Evolutionary conservation across 92 coral and sea anemone genomes (phyloP).

Genomic region (Epizoanthus scotinus): DNA sequence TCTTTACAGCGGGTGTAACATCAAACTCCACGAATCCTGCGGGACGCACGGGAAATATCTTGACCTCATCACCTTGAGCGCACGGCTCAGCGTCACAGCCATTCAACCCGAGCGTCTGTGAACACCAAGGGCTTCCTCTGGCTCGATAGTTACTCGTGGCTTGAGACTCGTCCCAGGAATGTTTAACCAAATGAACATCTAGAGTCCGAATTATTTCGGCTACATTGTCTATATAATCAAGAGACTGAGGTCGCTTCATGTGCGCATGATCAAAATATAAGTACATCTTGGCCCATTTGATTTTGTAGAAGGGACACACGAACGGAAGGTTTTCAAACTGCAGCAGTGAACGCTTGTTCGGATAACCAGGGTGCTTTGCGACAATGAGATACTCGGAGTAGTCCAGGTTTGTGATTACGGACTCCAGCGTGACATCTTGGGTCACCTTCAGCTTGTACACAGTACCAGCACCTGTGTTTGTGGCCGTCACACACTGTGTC

Average conservation of each 20-base stretch:
- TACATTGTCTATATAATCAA: slow-evolving; percentile 32
- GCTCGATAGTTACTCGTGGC: slow-evolving; percentile 48
- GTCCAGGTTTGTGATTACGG: slow-evolving; percentile 22
- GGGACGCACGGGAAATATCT: slow-evolving; percentile 29
- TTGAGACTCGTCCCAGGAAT: slow-evolving; percentile 48
- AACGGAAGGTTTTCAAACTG: slow-evolving; percentile 39
- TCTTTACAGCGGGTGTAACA: slow-evolving; percentile 22
- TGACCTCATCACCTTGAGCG: slow-evolving; percentile 18
- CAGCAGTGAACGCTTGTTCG: slow-evolving; percentile 48
- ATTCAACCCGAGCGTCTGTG: slow-evolving; percentile 35
- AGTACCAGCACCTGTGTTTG: slow-evolving; percentile 17
- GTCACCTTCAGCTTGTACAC: slow-evolving; percentile 31
- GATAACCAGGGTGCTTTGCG: slow-evolving; percentile 48
- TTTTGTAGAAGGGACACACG: slow-evolving; percentile 7
- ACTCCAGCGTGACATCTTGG: slow-evolving; percentile 52
- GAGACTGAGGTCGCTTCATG: slow-evolving; percentile 39
- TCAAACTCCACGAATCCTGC: slow-evolving; percentile 37
- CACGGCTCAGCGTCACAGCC: slow-evolving; percentile 50
- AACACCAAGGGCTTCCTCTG: slow-evolving; percentile 37
- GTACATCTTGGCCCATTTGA: slow-evolving; percentile 38
- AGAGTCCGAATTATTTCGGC: slow-evolving; percentile 38
- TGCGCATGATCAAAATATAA: slow-evolving; percentile 55
- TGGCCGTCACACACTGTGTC: slow-evolving; percentile 15
- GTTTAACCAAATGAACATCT: slow-evolving; percentile 48
- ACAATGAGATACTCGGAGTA: slow-evolving; percentile 45